These are phyloP conservation scores for Myiopsitta monachus DNA, from an alignment of 2,113 vertebrate genomes.

Conservation along the genomic window DNA sequence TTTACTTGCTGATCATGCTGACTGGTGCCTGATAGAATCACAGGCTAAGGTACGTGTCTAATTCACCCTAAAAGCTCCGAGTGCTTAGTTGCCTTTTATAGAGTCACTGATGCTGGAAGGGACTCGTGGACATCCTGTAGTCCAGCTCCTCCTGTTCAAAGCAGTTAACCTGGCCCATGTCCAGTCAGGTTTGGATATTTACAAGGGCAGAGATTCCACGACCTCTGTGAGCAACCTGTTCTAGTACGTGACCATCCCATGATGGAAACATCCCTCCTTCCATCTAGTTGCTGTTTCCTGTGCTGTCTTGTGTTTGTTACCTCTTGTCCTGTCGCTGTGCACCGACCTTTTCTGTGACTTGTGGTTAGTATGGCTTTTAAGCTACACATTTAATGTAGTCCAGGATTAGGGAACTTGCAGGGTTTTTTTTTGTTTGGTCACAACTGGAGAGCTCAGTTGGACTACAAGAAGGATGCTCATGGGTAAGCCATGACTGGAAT, in stretches of 20 bases:
- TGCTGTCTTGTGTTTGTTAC: background rate
- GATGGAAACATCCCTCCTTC: background rate
- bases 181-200: background rate
- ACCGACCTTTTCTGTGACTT: background rate
- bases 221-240: rapidly evolving
- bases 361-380: background rate
- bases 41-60: background rate
- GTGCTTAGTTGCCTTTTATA: background rate
- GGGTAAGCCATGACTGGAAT: background rate
- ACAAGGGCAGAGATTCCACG: background rate
- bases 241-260: too few relatives aligned
- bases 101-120: background rate
- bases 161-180: background rate
- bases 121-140: too few relatives aligned
- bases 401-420: background rate
- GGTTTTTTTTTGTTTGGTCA: background rate
- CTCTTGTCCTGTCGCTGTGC: background rate
- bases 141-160: background rate
- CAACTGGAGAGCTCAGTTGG: background rate
- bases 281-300: rapidly evolving
- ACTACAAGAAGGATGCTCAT: background rate
- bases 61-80: background rate
- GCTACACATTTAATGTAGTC: background rate
- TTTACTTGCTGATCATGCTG: background rate
- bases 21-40: background rate